Evolutionary conservation across 2,113 vertebrate genomes (phyloP), one percentile per base, ranked within the genome.

Genomic region (zebrafish (Danio rerio)): DNA sequence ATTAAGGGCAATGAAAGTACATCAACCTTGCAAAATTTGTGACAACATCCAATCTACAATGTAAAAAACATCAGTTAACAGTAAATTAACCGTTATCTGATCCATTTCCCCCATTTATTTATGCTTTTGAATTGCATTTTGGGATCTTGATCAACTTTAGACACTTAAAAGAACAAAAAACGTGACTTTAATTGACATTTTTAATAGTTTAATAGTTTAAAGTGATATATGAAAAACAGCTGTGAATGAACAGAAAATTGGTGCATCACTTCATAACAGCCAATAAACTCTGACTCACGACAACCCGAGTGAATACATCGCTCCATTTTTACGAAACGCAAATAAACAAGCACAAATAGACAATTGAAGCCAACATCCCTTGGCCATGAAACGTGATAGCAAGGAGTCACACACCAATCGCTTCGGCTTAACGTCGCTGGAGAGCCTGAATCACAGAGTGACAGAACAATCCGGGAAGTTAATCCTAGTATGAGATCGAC

Each of bases 401-500:
- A 16, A 84, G 52, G 31, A 84, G 50, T 68, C 52, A 61, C 47
- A 81, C 65, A 49, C n/a, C 8, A 40, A n/a, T 50, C 6, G 15
- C 40, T 16, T 7, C 7, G 16, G 47, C 70, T 74, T 72, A 61
- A 70, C 15, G 59, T 47, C 21, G 7, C 50, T 59, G 18, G 49
- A 49, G n/a, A 62, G 62, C 58, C 65, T 9, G 12, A 63, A 45
- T 49, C 71, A 55, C 20, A 31, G 20, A 52, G 55, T 69, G 66
- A 49, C 42, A 12, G 43, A 69, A 69, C 73, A 73, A 20, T 49
- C 63, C 18, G 21, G 42, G 62, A 70, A 76, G 45, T 78, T 63
- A 59, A 62, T 61, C 62, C 84, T 65, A n/a, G 49, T 59, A 73
- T 47, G 52, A 70, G 75, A 83, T 83, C 47, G 61, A 61, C 9